Evolutionary conservation across 2,113 vertebrate species (phyloP).

Genomic region (Oncorhynchus keta): DNA sequence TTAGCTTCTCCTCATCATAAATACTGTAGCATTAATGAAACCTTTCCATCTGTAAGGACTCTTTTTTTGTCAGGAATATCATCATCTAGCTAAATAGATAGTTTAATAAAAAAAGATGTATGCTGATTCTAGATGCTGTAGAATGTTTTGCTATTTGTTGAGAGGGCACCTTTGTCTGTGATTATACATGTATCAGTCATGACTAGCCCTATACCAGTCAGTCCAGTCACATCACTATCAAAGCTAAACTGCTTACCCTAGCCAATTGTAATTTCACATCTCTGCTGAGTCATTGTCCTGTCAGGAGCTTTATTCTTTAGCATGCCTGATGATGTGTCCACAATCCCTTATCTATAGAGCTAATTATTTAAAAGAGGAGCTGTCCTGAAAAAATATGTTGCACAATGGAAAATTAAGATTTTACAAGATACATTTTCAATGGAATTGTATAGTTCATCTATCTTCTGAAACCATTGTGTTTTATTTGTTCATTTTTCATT

Average conservation of each 20-base stretch:
- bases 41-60: background rate
- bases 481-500: slow-evolving; percentile 21
- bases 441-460: background rate
- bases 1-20: background rate
- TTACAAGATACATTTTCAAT: background rate
- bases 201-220: slow-evolving; percentile 57
- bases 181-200: background rate
- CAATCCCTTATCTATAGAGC: slow-evolving; percentile 50
- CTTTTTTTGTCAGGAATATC: background rate
- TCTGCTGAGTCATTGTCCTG: slow-evolving; percentile 72
- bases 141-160: slow-evolving; percentile 52
- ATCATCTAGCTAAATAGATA: background rate
- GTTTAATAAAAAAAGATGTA: background rate
- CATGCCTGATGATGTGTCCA: slow-evolving; percentile 41
- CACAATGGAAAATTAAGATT: background rate
- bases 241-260: slow-evolving; percentile 67
- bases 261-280: slow-evolving; percentile 70
- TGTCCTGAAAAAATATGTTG: background rate
- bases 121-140: slow-evolving; percentile 14
- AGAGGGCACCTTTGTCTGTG: slow-evolving; percentile 56
- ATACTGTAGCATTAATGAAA: background rate
- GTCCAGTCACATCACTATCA: slow-evolving; percentile 69
- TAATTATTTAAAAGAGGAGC: slow-evolving; percentile 57
- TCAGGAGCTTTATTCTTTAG: slow-evolving; percentile 70
- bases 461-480: slow-evolving; percentile 48